A percentile compares a stretch with the other conserved stretches of the same genome.
Evolutionary conservation across 1,140 invertebrate species (phyloP).

Genomic region (Scaptomyza hsui): DNA sequence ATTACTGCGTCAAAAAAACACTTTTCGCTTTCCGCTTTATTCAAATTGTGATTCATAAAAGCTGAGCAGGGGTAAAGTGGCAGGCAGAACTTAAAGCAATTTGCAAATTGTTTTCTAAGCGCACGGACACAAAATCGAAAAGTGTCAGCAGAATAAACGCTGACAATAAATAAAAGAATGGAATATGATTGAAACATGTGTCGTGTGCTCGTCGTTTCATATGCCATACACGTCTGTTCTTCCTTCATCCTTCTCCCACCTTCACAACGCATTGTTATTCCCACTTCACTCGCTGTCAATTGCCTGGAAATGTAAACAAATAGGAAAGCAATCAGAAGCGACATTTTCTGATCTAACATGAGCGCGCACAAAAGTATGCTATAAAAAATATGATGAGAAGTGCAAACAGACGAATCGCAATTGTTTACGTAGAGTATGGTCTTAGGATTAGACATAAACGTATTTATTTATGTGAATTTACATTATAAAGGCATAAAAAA

Average conservation of each 20-base stretch:
- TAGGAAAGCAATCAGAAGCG: constrained; percentile 76
- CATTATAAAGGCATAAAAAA: constrained; percentile 33
- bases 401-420: constrained; percentile 34
- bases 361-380: constrained; percentile 68
- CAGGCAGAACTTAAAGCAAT: constrained; percentile 58
- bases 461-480: constrained; percentile 3
- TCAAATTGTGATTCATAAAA: constrained; percentile 40
- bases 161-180: constrained; percentile 81
- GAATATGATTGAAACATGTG: constrained; percentile 82
- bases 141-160: constrained; percentile 80
- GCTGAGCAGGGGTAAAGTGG: constrained; percentile 20
- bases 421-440: constrained; percentile 10
- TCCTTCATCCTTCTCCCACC: neutral
- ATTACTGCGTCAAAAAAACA: constrained; percentile 72
- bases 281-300: constrained; percentile 58
- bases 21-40: constrained; percentile 28
- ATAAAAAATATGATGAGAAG: constrained; percentile 73
- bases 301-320: constrained; percentile 76
- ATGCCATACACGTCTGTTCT: constrained; percentile 65
- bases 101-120: constrained; percentile 81
- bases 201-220: constrained; percentile 65
- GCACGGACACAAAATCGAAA: constrained; percentile 43
- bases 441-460: constrained; percentile 8
- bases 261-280: constrained; percentile 40
- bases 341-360: constrained; percentile 71